phyloP scores from a whole-genome alignment of 2,797 vertebrate genomes.

The Pseudopleuronectes americanus region DNA sequence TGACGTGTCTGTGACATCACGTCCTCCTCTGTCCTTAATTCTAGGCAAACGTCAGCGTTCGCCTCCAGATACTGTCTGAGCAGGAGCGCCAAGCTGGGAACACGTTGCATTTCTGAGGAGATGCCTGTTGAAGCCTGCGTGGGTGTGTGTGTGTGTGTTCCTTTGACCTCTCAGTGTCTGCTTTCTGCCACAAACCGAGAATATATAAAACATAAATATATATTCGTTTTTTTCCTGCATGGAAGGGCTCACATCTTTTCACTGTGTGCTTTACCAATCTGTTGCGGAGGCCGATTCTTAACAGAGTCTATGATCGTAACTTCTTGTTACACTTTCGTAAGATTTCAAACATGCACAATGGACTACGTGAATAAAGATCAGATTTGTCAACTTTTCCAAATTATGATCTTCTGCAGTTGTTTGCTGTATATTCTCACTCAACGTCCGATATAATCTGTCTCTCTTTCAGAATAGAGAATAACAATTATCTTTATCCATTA shows the following conservation, averaged over 20 bases:
- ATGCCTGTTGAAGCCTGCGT: neutral
- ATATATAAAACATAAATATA: too few relatives aligned
- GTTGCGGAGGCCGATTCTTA: too few relatives aligned
- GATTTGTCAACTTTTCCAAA: neutral
- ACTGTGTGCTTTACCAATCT: too few relatives aligned
- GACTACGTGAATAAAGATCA: neutral
- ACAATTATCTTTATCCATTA: neutral
- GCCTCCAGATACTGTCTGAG: neutral
- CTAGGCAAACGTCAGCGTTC: neutral
- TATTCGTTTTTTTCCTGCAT: too few relatives aligned
- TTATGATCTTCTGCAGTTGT: neutral
- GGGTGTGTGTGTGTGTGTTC: too few relatives aligned
- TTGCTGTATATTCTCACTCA: neutral
- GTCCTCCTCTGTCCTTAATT: neutral
- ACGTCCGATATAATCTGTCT: neutral
- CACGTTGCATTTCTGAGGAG: neutral
- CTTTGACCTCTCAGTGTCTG: too few relatives aligned
- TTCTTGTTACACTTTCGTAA: too few relatives aligned
- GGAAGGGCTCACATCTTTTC: too few relatives aligned
- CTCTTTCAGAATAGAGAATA: conserved; percentile 6
- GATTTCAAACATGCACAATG: too few relatives aligned
- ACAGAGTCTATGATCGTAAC: too few relatives aligned
- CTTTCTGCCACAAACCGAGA: too few relatives aligned
- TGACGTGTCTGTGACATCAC: neutral
- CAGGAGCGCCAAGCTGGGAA: neutral